Evolutionary conservation across 2,113 vertebrate genomes (phyloP).

Genomic region (Cochlearius cochlearius): DNA sequence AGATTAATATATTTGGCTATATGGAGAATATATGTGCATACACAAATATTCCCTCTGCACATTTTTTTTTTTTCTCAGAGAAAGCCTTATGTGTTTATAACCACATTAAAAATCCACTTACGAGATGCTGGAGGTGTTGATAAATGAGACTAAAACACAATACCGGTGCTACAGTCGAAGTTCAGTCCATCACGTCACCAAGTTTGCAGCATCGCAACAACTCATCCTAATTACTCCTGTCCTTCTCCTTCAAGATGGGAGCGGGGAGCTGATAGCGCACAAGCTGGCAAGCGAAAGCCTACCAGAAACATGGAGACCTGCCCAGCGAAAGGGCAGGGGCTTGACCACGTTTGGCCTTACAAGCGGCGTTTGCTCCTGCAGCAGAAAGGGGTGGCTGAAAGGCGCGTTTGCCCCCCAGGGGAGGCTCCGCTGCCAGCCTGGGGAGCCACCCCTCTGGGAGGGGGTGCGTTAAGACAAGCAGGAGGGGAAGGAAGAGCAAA

Average conservation of each 20-base stretch:
- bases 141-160: not conserved
- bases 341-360: not conserved
- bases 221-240: not conserved
- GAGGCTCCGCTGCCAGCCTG: not conserved
- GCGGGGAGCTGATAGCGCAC: not conserved
- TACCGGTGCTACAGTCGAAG: fast-evolving
- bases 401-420: not conserved
- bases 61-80: not conserved
- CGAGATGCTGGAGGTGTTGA: not conserved
- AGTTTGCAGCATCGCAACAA: not conserved
- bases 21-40: not conserved
- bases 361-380: not conserved
- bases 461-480: not conserved
- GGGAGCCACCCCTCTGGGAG: not conserved
- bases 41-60: not conserved
- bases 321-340: not conserved
- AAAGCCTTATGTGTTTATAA: not conserved
- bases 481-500: not conserved
- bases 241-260: not conserved
- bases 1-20: not conserved
- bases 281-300: not conserved
- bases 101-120: not conserved
- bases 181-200: not conserved
- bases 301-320: not conserved
- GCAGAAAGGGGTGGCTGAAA: not conserved